Base-by-base conservation (phyloP, 2,888 invertebrate genomes). In the Erebia palarica region DNA sequence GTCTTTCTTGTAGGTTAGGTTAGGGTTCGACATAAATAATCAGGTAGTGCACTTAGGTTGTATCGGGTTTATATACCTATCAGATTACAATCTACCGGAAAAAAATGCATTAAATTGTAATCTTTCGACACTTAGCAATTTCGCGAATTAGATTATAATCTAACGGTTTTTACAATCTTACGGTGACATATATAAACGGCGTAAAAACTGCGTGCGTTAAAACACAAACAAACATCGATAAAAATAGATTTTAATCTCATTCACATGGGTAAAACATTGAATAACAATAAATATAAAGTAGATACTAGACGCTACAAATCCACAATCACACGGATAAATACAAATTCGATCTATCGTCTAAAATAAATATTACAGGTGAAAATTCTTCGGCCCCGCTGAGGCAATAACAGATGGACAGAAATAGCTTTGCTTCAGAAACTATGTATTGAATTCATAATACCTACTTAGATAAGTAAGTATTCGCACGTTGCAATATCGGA, bases 161-260 rank as follows among this genome's bases (percentile, higher is more conserved):
- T n/a, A n/a, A n/a, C n/a, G n/a, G n/a, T n/a, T n/a, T n/a, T n/a
- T n/a, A n/a, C n/a, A n/a, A n/a, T n/a, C n/a, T n/a, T n/a, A 18
- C 18, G 18, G 3, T 58, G 3, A 51, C 9, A 8, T 9, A 1
- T 58, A 9, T 16, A 59, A 36, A 16, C 16, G 10, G 10, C 16
- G 42, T 60, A 3, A 42, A 10, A 44, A 42, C n/a, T 42, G 14
- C 13, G 16, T 10, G 9, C 42, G 10, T 11, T 27, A 49, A 67
- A 67, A 66, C 55, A 65, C 64, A n/a, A n/a, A 68, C 42, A 47
- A 55, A 47, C 18, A 16, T 69, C 53, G 42, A 57, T 65, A 53
- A 72, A 72, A 72, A 72, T 72, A 72, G 27, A 69, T 66, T 72
- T 69, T 72, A 69, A 72, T 72, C 66, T 69, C 69, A 69, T 72